Evolutionary conservation across 2,888 invertebrate genomes (phyloP), one percentile per base, ranked within the genome.

Genomic region (Auanema sp.): DNA sequence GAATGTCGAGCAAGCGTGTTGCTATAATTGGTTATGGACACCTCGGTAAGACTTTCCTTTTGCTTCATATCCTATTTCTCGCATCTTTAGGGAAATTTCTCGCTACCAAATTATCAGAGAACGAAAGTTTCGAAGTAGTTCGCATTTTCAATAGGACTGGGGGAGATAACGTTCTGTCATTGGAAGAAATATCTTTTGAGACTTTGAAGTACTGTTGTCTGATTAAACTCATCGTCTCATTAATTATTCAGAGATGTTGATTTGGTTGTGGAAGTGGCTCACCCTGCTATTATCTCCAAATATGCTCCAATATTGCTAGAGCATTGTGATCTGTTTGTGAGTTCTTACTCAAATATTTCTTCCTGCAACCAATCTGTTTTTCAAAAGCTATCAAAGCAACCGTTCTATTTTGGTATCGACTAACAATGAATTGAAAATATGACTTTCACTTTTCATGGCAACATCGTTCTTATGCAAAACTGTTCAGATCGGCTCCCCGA

Each of bases 401-500:
- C 12, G 83, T 85, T 2, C 58, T 16, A 47, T 33, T 33, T 33
- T 33, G n/a, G n/a, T n/a, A n/a, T n/a, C 8, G 33, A 8, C 33
- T 8, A 33, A 33, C 33, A 33, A 33, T 33, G 8, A 33, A 25
- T 1, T 14, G 23, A 55, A 54, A 54, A 10, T 16, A 1, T 50
- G 12, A 21, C 50, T 11, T 12, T 50, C 16, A 12, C 50, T 16
- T 12, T 16, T 16, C 14, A 50, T n/a, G 14, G 14, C 12, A n/a
- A 24, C 53, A 53, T n/a, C 18, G 1, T n/a, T 24, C 21, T 16
- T 12, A 10, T 47, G 4, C 49, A 16, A 50, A n/a, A 23, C 23
- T n/a, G 16, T 71, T 42, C 65, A 86, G 86, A 84, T 88, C 53
- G 88, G 88, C 1, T 88, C 87, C 1, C 88, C 88, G 1, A 87